These are phyloP conservation scores for Fragariocoptes setiger DNA, from an alignment of 1,140 invertebrate genomes.

Conservation along the genomic window DNA sequence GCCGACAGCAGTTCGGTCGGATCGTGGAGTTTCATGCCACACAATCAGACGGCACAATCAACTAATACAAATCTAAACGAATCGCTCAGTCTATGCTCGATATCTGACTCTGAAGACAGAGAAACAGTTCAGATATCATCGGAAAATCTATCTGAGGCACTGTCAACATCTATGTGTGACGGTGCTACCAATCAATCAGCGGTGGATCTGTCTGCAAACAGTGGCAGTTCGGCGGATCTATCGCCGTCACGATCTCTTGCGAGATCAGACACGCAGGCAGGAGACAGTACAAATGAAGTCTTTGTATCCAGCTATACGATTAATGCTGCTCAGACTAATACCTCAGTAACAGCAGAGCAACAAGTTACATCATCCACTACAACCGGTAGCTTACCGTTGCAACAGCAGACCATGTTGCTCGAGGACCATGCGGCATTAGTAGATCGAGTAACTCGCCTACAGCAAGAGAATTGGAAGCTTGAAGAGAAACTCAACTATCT, in stretches of 20 bases:
- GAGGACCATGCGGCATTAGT: slow-evolving; percentile 19
- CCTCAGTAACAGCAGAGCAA: slow-evolving; percentile 2
- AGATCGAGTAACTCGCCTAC: slow-evolving; percentile 17
- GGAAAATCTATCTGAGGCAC: too few relatives aligned
- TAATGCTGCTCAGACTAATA: slow-evolving; percentile 1
- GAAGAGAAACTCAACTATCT: slow-evolving; percentile 23
- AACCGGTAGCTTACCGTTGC: neutral
- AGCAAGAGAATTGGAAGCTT: slow-evolving; percentile 22
- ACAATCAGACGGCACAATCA: neutral
- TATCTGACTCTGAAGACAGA: slow-evolving; percentile 4
- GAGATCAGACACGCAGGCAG: too few relatives aligned
- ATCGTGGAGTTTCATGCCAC: slow-evolving; percentile 13
- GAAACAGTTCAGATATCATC: too few relatives aligned
- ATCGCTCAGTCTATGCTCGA: neutral
- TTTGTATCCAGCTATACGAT: too few relatives aligned
- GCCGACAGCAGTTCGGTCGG: slow-evolving; percentile 11
- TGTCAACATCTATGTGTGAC: too few relatives aligned
- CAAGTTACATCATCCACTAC: neutral
- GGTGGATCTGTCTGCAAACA: too few relatives aligned
- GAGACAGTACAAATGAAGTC: too few relatives aligned
- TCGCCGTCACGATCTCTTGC: too few relatives aligned
- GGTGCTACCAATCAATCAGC: too few relatives aligned
- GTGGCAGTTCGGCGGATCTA: too few relatives aligned
- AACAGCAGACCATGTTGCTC: neutral
- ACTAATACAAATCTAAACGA: neutral